phyloP scores from a whole-genome alignment of 1,140 invertebrate species.

The Anastrepha obliqua region DNA sequence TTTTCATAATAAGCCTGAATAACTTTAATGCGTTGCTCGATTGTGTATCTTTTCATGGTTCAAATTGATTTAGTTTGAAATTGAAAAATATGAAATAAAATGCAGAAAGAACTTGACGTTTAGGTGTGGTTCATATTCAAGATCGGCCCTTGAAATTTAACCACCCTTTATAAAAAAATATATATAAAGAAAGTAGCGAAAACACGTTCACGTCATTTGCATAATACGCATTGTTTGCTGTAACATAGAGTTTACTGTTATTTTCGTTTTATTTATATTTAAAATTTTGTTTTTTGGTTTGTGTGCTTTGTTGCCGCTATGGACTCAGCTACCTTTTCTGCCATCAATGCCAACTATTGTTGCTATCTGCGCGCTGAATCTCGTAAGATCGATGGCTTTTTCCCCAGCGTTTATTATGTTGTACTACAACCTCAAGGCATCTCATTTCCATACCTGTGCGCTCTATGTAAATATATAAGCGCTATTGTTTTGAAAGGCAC shows the following conservation, averaged over 20 bases:
- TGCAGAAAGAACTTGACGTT: too few relatives aligned
- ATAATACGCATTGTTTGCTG: slow-evolving; percentile 6
- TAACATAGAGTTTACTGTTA: not conserved
- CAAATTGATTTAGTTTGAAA: too few relatives aligned
- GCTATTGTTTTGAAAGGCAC: not conserved
- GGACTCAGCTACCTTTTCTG: not conserved
- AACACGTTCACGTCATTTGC: slow-evolving; percentile 10
- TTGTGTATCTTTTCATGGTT: too few relatives aligned
- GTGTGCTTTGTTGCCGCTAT: not conserved
- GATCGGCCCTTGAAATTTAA: too few relatives aligned
- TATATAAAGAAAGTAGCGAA: not conserved
- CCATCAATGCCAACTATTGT: slow-evolving; percentile 37
- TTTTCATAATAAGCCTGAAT: too few relatives aligned
- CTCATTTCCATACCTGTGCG: not conserved
- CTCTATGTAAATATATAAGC: not conserved
- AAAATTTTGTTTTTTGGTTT: not conserved
- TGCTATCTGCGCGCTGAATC: not conserved
- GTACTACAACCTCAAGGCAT: not conserved
- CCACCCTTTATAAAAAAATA: not conserved
- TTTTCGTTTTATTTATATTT: not conserved
- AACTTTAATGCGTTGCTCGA: too few relatives aligned
- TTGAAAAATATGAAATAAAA: too few relatives aligned
- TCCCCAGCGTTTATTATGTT: not conserved
- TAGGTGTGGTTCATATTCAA: too few relatives aligned
- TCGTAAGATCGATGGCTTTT: not conserved